Base-by-base conservation (phyloP, 2,113 vertebrate genomes). In the Myanophis thanlyinensis region DNA sequence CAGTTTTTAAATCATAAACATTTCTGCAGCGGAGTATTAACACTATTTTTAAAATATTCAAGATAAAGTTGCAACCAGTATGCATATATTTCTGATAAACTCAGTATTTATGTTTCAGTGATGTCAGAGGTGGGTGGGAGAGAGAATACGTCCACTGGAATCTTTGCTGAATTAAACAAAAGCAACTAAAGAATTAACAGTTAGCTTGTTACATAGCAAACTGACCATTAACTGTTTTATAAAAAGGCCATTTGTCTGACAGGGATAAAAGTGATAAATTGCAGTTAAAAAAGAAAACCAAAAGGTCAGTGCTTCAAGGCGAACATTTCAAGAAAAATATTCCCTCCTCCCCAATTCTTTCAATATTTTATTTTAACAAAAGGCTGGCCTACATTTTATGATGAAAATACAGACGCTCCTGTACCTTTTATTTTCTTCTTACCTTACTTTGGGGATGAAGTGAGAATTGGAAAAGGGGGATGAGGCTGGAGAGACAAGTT, bases 71-170 rank as follows among this genome's bases (percentile, higher is more conserved):
- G 40, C 91, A 86, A 84, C 3, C 18, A 5, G 59, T 93, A 59
- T 85, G 93, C 96, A 95, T 94, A 96, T 94, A 44, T 94, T 73
- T 95, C 27, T 94, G 90, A 96, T 94, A 92, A 96, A 93, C 80
- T 52, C 47, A 53, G 62, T 95, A 89, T 59, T 96, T 95, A 94
- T 93, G 84, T 85, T 96, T 86, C 1, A 3, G 27, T 18, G 30
- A 49, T 48, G 25, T 51, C 12, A 51, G 8, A 47, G 85, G 51
- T 67, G 73, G 93, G 86, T 94, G 85, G 94, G 85, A 90, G 95
- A 86, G 86, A 6, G 6, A 73, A 94, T 59, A 4, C 4, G 56
- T 95, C 87, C 94, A 49, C 56, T 94, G 91, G 62, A 93, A 92
- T 56, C 90, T 0, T 3, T 3, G 87, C 23, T 95, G 94, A 92